A percentile compares a stretch with the other conserved stretches of the same genome.
These are phyloP conservation scores for Andricus grossulariae DNA, from an alignment of 1,140 invertebrate species.

Conservation along the genomic window DNA sequence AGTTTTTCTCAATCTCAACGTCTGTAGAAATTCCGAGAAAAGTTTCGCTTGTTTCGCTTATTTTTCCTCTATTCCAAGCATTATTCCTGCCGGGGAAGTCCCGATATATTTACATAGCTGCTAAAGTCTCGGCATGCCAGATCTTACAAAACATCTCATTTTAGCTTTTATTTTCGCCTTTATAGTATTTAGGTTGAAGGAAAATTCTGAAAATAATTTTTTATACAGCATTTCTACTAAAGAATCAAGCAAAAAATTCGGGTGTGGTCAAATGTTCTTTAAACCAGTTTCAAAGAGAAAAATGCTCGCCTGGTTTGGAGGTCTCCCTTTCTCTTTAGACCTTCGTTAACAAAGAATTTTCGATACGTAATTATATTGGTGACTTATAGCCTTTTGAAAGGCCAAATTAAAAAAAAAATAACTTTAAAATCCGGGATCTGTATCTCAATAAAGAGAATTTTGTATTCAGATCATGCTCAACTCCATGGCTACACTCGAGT, in stretches of 20 bases:
- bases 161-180: too few relatives aligned
- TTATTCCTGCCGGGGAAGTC: not conserved
- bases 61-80: not conserved
- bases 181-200: too few relatives aligned
- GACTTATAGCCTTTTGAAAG: not conserved
- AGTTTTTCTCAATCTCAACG: conserved; percentile 21
- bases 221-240: too few relatives aligned
- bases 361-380: not conserved
- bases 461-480: too few relatives aligned
- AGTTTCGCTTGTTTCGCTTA: conserved; percentile 14
- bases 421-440: not conserved
- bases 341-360: not conserved
- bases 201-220: too few relatives aligned
- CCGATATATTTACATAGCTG: not conserved
- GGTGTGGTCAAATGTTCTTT: not conserved
- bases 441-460: too few relatives aligned
- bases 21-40: not conserved
- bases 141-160: too few relatives aligned
- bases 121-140: too few relatives aligned
- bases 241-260: too few relatives aligned
- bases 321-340: conserved; percentile 16
- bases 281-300: conserved; percentile 9
- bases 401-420: not conserved
- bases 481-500: too few relatives aligned
- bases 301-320: not conserved